A percentile compares a stretch with the other conserved stretches of the same genome.
These are phyloP conservation scores for Amphipoea oculea DNA, from an alignment of 2,888 invertebrate genomes.

Conservation along the genomic window DNA sequence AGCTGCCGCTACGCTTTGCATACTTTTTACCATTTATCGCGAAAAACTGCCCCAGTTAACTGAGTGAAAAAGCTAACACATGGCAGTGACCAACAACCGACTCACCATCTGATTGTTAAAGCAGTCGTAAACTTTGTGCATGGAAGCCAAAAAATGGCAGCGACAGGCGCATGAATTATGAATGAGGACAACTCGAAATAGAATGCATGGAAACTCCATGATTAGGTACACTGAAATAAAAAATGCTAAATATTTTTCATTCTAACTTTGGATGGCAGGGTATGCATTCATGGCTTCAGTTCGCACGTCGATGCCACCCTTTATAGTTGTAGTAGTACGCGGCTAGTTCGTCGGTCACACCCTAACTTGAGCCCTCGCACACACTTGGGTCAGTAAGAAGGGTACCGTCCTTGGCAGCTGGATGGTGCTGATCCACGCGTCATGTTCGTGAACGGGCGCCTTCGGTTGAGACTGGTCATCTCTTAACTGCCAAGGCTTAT, in stretches of 20 bases:
- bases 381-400: too few relatives aligned
- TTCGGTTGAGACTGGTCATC: too few relatives aligned
- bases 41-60: not conserved
- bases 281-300: too few relatives aligned
- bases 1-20: not conserved
- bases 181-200: conserved; percentile 14
- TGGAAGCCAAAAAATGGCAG: conserved; percentile 16
- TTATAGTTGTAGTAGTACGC: too few relatives aligned
- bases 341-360: too few relatives aligned
- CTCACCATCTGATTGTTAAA: not conserved
- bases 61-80: conserved; percentile 3
- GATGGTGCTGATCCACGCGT: too few relatives aligned
- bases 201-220: not conserved
- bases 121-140: conserved; percentile 12
- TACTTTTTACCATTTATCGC: not conserved
- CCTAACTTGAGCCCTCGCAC: too few relatives aligned
- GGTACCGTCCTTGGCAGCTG: too few relatives aligned
- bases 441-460: too few relatives aligned
- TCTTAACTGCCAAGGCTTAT: too few relatives aligned
- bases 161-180: conserved; percentile 4
- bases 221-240: not conserved
- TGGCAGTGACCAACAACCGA: not conserved
- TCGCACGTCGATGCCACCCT: too few relatives aligned
- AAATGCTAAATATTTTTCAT: not conserved
- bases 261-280: too few relatives aligned